Evolutionary conservation across 2,888 invertebrate species (phyloP), one percentile per base, ranked within the genome.

Genomic region (Patella depressa): DNA sequence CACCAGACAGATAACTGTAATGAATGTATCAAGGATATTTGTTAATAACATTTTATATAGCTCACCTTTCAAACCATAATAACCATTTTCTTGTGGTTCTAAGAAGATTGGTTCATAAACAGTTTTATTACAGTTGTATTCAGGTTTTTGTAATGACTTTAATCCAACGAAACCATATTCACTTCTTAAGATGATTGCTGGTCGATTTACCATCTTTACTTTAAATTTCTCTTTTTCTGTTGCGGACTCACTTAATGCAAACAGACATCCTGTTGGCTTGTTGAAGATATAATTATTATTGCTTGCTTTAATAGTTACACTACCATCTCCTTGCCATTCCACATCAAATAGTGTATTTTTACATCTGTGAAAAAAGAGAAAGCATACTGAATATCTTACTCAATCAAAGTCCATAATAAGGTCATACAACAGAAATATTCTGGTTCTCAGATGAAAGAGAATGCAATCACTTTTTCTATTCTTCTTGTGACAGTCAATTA

Each of bases 141-240:
- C 98, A 86, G 98, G 93, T 91, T 96, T 95, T 2, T 86, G 93
- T 0, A 94, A 93, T 75, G 94, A 94, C 93, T 97, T 97, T 88
- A 96, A 96, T 0, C 98, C 98, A 78, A 98, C 97, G 92, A 97
- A 98, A 70, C 98, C 98, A 92, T 97, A 97, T 90, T 98, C 98
- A 90, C 96, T 96, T 93, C 97, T 97, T 89, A 98, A 93, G 88
- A 98, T 97, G 90, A 98, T 93, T 89, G 97, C 96, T 11, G 98
- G 98, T 90, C 97, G 95, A 92, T 91, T 92, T 73, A 90, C 84
- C 24, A 91, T 84, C 73, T 82, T 84, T 93, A 98, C 97, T 93
- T 95, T 96, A 93, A 97, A 98, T 93, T 96, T 96, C 93, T 97
- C 96, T 89, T 95, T 96, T 86, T 96, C 96, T 85, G 96, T 96